These are phyloP conservation scores for Masticophis lateralis DNA, from an alignment of 2,797 vertebrate species.

Conservation along the genomic window DNA sequence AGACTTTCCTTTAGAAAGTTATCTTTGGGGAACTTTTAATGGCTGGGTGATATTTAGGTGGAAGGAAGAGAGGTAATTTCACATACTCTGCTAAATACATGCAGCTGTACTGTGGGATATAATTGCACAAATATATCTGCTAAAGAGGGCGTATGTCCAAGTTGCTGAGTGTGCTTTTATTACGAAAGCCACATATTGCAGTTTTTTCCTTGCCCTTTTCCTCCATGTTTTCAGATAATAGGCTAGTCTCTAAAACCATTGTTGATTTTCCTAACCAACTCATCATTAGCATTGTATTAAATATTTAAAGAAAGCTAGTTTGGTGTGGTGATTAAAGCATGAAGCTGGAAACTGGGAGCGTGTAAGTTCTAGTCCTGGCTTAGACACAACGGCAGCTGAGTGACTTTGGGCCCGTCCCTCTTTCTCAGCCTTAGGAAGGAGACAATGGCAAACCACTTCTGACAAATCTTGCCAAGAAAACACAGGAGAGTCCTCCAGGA, in stretches of 20 bases:
- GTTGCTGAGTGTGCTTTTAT: not conserved
- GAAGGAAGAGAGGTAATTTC: not conserved
- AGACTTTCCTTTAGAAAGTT: constrained; percentile 19
- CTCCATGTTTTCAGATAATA: not conserved
- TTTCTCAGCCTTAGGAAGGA: not conserved
- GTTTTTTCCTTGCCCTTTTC: not conserved
- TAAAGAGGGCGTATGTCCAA: not conserved
- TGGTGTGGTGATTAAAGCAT: not conserved
- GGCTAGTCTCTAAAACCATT: not conserved
- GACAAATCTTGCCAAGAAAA: not conserved
- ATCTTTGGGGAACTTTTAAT: not conserved
- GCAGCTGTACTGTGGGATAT: not conserved
- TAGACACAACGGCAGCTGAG: not conserved
- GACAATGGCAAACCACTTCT: not conserved
- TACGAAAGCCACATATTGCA: not conserved
- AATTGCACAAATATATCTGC: not conserved
- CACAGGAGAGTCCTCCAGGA: not conserved
- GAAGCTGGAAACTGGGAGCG: not conserved
- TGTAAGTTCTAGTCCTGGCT: not conserved
- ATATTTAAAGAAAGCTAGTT: not conserved
- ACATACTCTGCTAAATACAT: not conserved
- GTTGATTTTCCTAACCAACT: not conserved
- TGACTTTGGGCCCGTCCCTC: not conserved
- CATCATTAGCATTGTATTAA: not conserved
- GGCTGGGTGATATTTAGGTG: not conserved